A percentile compares a stretch with the other conserved stretches of the same genome.
Conservation (phyloP, 2,888 invertebrate genomes). For the Temnothorax unifasciatus region DNA sequence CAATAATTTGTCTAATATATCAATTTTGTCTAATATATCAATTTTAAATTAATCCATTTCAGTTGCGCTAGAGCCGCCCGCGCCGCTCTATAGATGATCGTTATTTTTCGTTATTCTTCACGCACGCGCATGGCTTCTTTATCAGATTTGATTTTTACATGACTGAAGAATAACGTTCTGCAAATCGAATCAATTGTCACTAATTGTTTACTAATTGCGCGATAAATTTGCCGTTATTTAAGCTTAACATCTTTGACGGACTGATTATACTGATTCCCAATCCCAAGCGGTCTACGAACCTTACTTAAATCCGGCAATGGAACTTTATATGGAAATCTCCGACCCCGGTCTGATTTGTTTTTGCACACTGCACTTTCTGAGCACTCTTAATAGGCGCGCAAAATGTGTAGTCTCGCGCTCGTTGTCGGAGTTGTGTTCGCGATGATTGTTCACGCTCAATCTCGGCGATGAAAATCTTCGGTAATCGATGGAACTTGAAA, state of each 20-base stretch:
- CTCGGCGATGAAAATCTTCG: not conserved
- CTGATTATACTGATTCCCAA: not conserved
- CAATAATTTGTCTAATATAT: not conserved
- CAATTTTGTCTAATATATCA: constrained; percentile 20
- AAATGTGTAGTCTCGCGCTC: constrained; percentile 17
- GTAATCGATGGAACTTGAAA: not conserved
- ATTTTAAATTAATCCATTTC: not conserved
- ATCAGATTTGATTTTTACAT: not conserved
- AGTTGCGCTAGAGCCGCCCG: not conserved
- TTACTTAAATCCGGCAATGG: constrained; percentile 26
- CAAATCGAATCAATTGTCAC: not conserved
- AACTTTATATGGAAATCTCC: constrained; percentile 20
- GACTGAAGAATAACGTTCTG: not conserved
- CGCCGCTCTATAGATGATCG: not conserved
- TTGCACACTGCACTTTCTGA: constrained; percentile 42
- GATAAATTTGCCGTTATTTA: not conserved
- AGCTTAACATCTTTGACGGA: not conserved
- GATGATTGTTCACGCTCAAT: not conserved
- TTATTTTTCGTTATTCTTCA: not conserved
- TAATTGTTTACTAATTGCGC: not conserved
- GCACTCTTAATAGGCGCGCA: constrained; percentile 20
- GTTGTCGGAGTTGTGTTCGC: not conserved
- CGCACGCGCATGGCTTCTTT: not conserved
- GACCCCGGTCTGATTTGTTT: constrained; percentile 2
- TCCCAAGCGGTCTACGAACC: constrained; percentile 20